Evolutionary conservation across 2,113 vertebrate species (phyloP), one percentile per base, ranked within the genome.

Genomic region (Gallinago undulata): DNA sequence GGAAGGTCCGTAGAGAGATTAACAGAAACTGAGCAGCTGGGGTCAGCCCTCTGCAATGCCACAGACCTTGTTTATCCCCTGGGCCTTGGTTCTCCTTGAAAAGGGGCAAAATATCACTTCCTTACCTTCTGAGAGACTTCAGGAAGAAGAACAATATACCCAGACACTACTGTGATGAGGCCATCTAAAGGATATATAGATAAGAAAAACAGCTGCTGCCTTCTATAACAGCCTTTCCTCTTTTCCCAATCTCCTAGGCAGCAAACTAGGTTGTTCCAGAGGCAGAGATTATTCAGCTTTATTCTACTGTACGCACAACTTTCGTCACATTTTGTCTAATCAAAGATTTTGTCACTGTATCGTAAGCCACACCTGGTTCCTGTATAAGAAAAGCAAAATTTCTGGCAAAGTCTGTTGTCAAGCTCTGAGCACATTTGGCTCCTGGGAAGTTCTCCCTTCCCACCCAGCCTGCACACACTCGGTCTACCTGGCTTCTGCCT

Each of bases 261-360:
- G 84, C 81, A 85, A 84, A 75, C 56, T 48, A 45, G 84, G 45
- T 45, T 94, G 67, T 83, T 79, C 67, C 67, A 89, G 82, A 91
- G 37, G 53, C 57, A 79, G 53, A 91, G 70, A 79, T 84, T 87
- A 79, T 84, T 75, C 80, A 89, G 74, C 41, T 87, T 89, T 76
- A 89, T 53, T 76, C 81, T 72, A 79, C 57, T 55, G 37, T 76
- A 69, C 30, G 67, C 82, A 83, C 90, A 94, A 66, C 78, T 80
- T 91, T 80, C 8, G 1, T 90, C 84, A 94, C 70, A 66, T 91
- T 96, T 69, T 94, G 82, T 66, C 81, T 93, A 79, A 94, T 88
- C 90, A 85, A 84, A 93, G 87, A 93, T 95, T 79, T 96, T 95
- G 95, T 94, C 94, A 39, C 45, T 76, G 31, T 91, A 95, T 88